A percentile compares a stretch with the other conserved stretches of the same genome.
Evolutionary conservation across 2,888 invertebrate species (phyloP).

Genomic region (Sinelater perroti): DNA sequence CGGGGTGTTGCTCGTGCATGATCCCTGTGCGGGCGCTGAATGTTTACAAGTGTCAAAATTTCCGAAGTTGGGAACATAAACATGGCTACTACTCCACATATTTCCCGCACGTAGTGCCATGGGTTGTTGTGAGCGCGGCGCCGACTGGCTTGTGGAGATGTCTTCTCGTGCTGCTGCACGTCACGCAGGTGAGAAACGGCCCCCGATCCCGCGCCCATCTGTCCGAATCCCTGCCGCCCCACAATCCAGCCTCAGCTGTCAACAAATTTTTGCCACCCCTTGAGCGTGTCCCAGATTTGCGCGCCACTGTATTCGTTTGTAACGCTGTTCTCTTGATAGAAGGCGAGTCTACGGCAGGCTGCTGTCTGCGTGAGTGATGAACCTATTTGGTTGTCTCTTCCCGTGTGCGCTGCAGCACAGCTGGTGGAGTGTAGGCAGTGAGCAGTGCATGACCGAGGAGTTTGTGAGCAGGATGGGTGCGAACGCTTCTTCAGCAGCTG

Average conservation of each 20-base stretch:
- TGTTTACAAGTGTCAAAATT: slow-evolving; percentile 32
- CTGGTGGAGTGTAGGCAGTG: slow-evolving; percentile 59
- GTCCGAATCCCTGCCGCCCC: slow-evolving; percentile 1
- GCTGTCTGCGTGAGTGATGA: slow-evolving; percentile 68
- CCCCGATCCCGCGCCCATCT: neutral
- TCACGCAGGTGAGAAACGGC: slow-evolving; percentile 57
- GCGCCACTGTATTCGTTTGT: neutral
- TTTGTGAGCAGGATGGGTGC: slow-evolving; percentile 61
- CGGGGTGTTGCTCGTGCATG: neutral
- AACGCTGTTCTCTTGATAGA: slow-evolving; percentile 20
- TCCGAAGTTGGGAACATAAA: slow-evolving; percentile 48
- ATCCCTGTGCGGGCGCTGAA: slow-evolving; percentile 14
- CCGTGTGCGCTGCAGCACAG: slow-evolving; percentile 68
- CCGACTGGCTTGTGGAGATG: slow-evolving; percentile 48
- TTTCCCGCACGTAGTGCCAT: slow-evolving; percentile 39
- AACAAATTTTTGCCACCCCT: slow-evolving; percentile 31
- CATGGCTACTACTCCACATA: slow-evolving; percentile 57
- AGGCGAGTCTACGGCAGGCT: slow-evolving; percentile 48
- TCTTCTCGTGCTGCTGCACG: slow-evolving; percentile 55
- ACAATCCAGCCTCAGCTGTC: slow-evolving; percentile 30
- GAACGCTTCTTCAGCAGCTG: slow-evolving; percentile 57
- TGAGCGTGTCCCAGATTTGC: neutral
- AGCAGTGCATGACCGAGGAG: slow-evolving; percentile 59
- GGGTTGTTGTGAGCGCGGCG: slow-evolving; percentile 31
- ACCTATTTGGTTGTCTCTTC: slow-evolving; percentile 67